Conservation (phyloP, 1,140 invertebrate genomes). For the Halesus radiatus region DNA sequence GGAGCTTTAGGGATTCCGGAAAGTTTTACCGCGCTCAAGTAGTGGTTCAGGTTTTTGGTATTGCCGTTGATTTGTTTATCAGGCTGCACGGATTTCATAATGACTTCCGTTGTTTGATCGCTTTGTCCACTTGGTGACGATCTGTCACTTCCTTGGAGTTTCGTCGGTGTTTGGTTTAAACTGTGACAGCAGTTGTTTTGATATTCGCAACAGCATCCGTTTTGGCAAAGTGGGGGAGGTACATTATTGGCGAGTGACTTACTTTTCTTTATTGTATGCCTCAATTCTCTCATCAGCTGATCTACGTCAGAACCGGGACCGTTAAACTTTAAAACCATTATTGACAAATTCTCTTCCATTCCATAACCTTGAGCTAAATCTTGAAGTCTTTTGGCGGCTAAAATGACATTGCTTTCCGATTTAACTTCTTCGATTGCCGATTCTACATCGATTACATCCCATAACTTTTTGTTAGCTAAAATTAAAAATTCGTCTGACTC, state of each 20-base stretch:
- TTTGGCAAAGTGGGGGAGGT: slow-evolving; percentile 68
- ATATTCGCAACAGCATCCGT: slow-evolving; percentile 76
- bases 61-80: slow-evolving; percentile 50
- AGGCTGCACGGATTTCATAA: slow-evolving; percentile 29
- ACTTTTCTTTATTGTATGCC: slow-evolving; percentile 77
- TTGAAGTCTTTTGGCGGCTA: slow-evolving; percentile 85
- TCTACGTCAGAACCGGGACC: slow-evolving; percentile 77
- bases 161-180: slow-evolving; percentile 63
- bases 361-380: slow-evolving; percentile 87
- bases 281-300: slow-evolving; percentile 81
- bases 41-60: slow-evolving; percentile 53
- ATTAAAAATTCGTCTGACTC: slow-evolving; percentile 88
- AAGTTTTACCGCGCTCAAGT: slow-evolving; percentile 51
- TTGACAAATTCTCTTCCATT: slow-evolving; percentile 83
- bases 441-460: slow-evolving; percentile 82
- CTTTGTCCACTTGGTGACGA: slow-evolving; percentile 88
- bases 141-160: slow-evolving; percentile 72
- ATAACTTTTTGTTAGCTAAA: slow-evolving; percentile 83
- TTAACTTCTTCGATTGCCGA: slow-evolving; percentile 82
- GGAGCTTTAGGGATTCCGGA: slow-evolving; percentile 40
- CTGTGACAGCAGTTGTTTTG: slow-evolving; percentile 75
- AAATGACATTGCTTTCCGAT: slow-evolving; percentile 80
- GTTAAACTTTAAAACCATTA: slow-evolving; percentile 81
- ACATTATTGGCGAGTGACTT: slow-evolving; percentile 65
- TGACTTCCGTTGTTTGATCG: slow-evolving; percentile 73